A percentile compares a stretch with the other conserved stretches of the same genome.
These are phyloP conservation scores for Sebastes matsubarae DNA, from an alignment of 2,797 vertebrate species.

Conservation along the genomic window DNA sequence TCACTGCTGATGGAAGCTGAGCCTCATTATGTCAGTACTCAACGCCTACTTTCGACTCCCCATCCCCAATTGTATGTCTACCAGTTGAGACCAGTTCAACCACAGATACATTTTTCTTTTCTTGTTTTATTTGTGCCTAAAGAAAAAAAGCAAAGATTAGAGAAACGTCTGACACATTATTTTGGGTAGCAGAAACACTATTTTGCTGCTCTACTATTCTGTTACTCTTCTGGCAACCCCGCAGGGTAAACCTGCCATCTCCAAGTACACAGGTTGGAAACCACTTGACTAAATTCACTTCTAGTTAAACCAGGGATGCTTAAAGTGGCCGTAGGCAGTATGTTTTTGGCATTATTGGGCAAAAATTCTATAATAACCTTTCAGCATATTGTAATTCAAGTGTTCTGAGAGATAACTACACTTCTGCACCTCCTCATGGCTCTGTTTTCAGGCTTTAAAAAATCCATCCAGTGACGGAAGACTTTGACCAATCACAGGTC, in stretches of 20 bases:
- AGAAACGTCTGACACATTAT: background rate
- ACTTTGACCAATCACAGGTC: no score
- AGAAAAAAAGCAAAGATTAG: background rate
- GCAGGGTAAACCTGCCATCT: background rate
- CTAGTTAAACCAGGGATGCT: background rate
- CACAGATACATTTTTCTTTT: background rate
- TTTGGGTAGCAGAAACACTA: background rate
- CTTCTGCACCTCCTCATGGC: no score
- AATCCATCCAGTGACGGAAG: no score
- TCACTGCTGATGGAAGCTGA: background rate
- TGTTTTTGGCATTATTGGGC: no score
- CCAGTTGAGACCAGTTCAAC: background rate
- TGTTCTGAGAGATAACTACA: no score
- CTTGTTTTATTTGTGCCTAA: background rate
- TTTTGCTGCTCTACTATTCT: background rate
- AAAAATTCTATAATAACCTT: no score
- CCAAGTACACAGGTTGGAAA: background rate
- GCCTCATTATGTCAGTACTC: background rate
- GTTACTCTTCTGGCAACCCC: background rate
- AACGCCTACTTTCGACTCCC: no score
- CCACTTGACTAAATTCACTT: background rate
- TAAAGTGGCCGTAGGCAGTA: no score
- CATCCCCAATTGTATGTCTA: background rate
- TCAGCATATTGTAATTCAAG: no score
- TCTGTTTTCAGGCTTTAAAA: no score